Conservation (phyloP, 2,797 vertebrate genomes). For the Epinephelus malabaricus region DNA sequence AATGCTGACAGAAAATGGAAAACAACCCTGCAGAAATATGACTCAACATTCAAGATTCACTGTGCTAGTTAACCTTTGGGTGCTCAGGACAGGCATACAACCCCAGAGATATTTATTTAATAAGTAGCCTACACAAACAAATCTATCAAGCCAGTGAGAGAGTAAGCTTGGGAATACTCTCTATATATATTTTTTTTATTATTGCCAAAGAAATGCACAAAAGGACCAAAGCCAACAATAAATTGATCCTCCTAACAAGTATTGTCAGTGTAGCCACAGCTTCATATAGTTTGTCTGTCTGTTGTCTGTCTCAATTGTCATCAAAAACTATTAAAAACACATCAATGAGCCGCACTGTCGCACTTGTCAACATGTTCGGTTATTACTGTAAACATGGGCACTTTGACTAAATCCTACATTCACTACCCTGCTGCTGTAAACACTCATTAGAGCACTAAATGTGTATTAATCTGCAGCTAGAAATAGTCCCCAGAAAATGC, state of each 20-base stretch:
- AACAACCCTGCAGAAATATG: constrained; percentile 15
- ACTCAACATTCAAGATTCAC: constrained; percentile 3
- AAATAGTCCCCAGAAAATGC: background rate
- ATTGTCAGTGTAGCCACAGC: background rate
- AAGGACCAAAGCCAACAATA: background rate
- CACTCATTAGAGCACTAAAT: constrained; percentile 1
- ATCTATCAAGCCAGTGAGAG: background rate
- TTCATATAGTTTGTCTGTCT: background rate
- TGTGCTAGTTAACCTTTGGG: constrained; percentile 10
- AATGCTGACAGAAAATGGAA: constrained; percentile 26
- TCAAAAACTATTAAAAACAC: constrained; percentile 2
- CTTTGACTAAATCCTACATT: constrained; percentile 12
- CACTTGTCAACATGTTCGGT: constrained; percentile 5
- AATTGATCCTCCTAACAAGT: too few relatives aligned
- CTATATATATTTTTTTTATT: background rate
- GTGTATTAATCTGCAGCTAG: background rate
- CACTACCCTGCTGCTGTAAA: constrained; percentile 14
- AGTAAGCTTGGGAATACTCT: background rate
- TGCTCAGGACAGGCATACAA: background rate
- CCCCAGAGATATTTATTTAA: background rate
- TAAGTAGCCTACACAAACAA: background rate
- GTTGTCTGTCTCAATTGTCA: background rate
- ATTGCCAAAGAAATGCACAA: background rate
- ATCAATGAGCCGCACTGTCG: background rate
- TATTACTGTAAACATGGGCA: background rate